A percentile compares a stretch with the other conserved stretches of the same genome.
Evolutionary conservation across 2,797 vertebrate species (phyloP).

Genomic region (Gambusia yucatana): DNA sequence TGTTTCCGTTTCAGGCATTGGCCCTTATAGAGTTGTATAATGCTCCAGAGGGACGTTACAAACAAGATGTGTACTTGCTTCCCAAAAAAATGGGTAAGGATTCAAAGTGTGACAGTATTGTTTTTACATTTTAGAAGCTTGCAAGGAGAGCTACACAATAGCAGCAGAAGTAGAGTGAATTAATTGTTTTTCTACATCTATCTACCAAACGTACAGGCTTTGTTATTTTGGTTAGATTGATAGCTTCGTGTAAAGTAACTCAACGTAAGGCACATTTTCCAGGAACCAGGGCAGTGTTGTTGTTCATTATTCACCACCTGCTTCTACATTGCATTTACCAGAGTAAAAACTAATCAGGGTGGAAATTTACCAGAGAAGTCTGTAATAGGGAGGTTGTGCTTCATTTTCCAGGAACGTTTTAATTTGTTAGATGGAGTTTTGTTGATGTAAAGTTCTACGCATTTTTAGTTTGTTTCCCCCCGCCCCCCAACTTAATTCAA

Average conservation of each 20-base stretch:
- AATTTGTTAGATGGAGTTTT: neutral
- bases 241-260: neutral
- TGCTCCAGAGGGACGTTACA: conserved; percentile 94
- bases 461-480: neutral
- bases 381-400: neutral
- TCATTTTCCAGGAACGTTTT: neutral
- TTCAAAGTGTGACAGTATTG: conserved; percentile 8
- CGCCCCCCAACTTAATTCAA: neutral
- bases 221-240: neutral
- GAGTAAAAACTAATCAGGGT: neutral
- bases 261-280: neutral
- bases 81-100: conserved; percentile 97
- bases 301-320: neutral
- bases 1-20: conserved; percentile 83
- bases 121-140: conserved; percentile 15
- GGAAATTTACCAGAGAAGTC: neutral
- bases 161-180: neutral
- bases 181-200: neutral
- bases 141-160: neutral
- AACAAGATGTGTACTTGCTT: conserved; percentile 95
- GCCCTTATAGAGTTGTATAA: conserved; percentile 96
- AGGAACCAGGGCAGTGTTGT: neutral
- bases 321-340: neutral
- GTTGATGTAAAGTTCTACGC: neutral
- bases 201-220: conserved; percentile 2